Evolutionary conservation across 2,888 invertebrate genomes (phyloP).

Genomic region (Phyto melanocephala): DNA sequence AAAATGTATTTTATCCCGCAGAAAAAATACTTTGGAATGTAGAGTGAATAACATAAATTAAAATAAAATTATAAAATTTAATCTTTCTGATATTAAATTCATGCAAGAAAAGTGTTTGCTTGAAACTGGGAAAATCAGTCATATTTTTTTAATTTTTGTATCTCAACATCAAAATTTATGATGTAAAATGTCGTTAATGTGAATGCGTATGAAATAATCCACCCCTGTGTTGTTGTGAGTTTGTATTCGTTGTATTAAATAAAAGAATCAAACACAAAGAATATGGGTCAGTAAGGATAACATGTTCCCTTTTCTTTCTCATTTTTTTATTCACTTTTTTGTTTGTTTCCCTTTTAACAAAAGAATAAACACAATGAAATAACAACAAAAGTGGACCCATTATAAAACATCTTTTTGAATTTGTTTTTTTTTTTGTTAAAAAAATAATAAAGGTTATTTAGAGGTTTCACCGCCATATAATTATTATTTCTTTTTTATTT

Average conservation of each 20-base stretch:
- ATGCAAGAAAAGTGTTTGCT: too few species aligned
- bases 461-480: background rate
- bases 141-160: background rate
- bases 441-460: background rate
- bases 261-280: slow-evolving; percentile 13
- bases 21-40: too few species aligned
- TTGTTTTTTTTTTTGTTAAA: background rate
- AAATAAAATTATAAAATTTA: too few species aligned
- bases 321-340: background rate
- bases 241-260: background rate
- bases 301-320: background rate
- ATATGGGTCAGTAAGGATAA: slow-evolving; percentile 49
- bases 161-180: background rate
- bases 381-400: background rate
- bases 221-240: slow-evolving; percentile 7
- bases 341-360: background rate
- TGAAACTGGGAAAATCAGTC: background rate
- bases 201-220: background rate
- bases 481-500: background rate
- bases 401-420: slow-evolving; percentile 10
- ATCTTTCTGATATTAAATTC: too few species aligned
- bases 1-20: too few species aligned
- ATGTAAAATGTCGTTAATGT: slow-evolving; percentile 1
- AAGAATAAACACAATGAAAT: background rate
- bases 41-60: too few species aligned